These are phyloP conservation scores for Scolanthus callimorphus DNA, from an alignment of 92 coral and sea anemone species.

Conservation along the genomic window DNA sequence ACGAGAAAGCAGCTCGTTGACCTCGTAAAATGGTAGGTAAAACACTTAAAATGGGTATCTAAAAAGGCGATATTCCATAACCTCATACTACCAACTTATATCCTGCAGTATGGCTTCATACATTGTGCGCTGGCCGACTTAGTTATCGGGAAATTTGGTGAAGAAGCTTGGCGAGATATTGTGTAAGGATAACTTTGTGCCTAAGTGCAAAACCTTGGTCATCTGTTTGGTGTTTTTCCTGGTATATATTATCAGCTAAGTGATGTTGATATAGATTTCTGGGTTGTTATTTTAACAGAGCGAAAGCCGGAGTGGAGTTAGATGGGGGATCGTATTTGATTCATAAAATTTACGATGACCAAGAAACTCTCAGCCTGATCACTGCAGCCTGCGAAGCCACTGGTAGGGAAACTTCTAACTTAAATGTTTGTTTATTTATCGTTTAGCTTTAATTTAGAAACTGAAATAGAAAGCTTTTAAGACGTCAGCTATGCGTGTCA, in stretches of 20 bases:
- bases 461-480: not conserved
- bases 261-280: not conserved
- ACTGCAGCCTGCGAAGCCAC: conserved; percentile 84
- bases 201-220: no score
- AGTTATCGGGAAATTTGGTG: conserved; percentile 91
- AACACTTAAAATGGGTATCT: no score
- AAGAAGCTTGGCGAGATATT: conserved; percentile 84
- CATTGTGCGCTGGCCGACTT: conserved; percentile 96
- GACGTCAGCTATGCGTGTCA: conserved; percentile 6
- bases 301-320: conserved; percentile 92
- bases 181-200: no score
- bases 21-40: conserved; percentile 32
- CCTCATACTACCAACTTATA: not conserved
- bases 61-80: no score
- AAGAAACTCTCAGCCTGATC: conserved; percentile 77
- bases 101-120: conserved; percentile 85
- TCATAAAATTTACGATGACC: conserved; percentile 90
- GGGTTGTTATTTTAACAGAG: conserved; percentile 36
- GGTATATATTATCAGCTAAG: no score
- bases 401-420: conserved; percentile 56
- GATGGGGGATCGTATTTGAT: conserved; percentile 97
- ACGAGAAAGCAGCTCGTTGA: no score
- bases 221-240: no score
- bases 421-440: not conserved
- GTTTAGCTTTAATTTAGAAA: not conserved